Base-by-base conservation (phyloP, 2,797 vertebrate genomes). In the Ficedula albicollis region DNA sequence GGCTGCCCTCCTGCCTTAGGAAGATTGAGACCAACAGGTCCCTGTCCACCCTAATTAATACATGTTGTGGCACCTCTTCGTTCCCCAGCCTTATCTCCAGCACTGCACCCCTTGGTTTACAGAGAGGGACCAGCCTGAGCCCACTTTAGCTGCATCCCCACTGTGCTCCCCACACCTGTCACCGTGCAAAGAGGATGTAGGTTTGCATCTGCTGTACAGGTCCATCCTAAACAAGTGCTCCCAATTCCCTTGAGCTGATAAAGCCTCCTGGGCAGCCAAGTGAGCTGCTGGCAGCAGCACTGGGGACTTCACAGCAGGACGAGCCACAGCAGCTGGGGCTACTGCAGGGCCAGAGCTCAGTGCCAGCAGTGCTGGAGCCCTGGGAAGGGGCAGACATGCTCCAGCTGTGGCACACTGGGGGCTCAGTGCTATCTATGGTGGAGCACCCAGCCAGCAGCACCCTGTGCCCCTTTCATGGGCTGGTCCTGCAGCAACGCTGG, bases 351-450 rank as follows among this genome's bases (percentile, higher is more conserved):
- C 44, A 51, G 72, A 4, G 1, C 67, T 34, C 2, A 32, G 44
- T 48, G 39, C 38, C 64, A 70, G 81, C 3, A 3, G 43, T 25
- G 73, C 48, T 6, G 3, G 48, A 70, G 66, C 44, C 48, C 48
- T 30, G 41, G 54, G 49, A 44, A 72, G 72, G 44, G 46, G 46
- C 60, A 46, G 68, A 29, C 5, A 8, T 0, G 0, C 32, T 32
- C 51, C 0, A 3, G 14, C 56, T 3, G 0, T 13, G 23, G 60
- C 32, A 38, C 0, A 0, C 34, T 34, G 62, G 10, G 8, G 4
- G 23, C 36, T 74, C 2, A 1, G 46, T 18, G 87, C 48, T 22
- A 7, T 15, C n/a, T 11, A 4, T 0, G 5, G 46, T 29, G 60
- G 44, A 62, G 60, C 63, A 32, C 23, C 39, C 64, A 34, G 5